These are phyloP conservation scores for Andrena minutula DNA, from an alignment of 2,888 invertebrate species.

Conservation along the genomic window DNA sequence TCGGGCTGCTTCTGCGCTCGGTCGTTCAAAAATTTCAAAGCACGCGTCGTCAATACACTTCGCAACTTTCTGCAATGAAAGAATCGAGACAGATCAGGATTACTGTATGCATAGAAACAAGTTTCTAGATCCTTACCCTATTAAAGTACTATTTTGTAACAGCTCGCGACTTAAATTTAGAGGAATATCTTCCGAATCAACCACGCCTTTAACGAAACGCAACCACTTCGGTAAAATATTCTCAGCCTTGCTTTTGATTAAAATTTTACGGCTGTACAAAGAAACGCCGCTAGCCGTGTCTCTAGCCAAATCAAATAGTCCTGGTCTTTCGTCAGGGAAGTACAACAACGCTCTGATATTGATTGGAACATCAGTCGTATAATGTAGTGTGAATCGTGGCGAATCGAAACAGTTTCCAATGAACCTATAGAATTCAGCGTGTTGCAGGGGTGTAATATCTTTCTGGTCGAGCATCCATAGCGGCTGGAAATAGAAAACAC, in stretches of 20 bases:
- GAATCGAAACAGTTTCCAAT: slow-evolving; percentile 94
- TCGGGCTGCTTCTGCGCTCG: slow-evolving; percentile 93
- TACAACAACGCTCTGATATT: slow-evolving; percentile 96
- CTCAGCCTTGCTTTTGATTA: slow-evolving; percentile 96
- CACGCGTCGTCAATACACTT: slow-evolving; percentile 92
- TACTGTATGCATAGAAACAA: slow-evolving; percentile 20
- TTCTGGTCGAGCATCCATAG: slow-evolving; percentile 97
- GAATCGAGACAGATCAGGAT: slow-evolving; percentile 7
- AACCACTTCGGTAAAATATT: slow-evolving; percentile 97
- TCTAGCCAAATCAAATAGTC: slow-evolving; percentile 95
- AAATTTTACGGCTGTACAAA: slow-evolving; percentile 95
- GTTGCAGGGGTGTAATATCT: slow-evolving; percentile 93
- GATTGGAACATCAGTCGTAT: slow-evolving; percentile 96
- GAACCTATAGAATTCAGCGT: slow-evolving; percentile 96
- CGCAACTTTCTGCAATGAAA: slow-evolving; percentile 89
- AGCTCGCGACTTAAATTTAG: slow-evolving; percentile 98
- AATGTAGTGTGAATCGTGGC: slow-evolving; percentile 96
- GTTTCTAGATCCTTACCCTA: slow-evolving; percentile 87
- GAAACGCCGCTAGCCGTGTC: slow-evolving; percentile 95
- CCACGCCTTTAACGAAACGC: slow-evolving; percentile 98
- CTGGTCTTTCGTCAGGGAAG: slow-evolving; percentile 97
- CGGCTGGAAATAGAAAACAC: slow-evolving; percentile 86
- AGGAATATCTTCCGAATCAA: slow-evolving; percentile 99
- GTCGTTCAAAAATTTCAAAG: slow-evolving; percentile 94
- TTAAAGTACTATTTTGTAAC: slow-evolving; percentile 96